These are phyloP conservation scores for Akabosia matsudoensis DNA, from an alignment of 1,140 invertebrate genomes.

Conservation along the genomic window DNA sequence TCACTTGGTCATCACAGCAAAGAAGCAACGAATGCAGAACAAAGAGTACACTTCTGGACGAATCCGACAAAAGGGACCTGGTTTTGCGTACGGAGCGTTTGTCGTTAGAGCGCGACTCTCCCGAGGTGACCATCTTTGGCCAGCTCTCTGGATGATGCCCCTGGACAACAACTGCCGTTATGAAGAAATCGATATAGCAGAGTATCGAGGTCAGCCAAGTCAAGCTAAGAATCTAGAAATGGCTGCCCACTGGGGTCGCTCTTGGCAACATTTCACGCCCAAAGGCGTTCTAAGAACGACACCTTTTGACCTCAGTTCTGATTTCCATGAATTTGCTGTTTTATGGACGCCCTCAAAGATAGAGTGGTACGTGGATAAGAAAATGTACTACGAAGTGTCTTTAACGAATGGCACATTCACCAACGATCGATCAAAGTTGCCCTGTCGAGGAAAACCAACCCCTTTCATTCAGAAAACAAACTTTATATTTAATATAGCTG, in stretches of 20 bases:
- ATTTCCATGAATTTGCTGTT: slow-evolving; percentile 43
- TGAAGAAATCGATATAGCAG: slow-evolving; percentile 44
- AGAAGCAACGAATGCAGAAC: slow-evolving; percentile 21
- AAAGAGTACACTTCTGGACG: slow-evolving; percentile 45
- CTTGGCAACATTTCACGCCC: slow-evolving; percentile 26
- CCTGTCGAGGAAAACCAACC: slow-evolving; percentile 10
- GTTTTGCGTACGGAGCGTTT: slow-evolving; percentile 34
- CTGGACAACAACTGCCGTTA: slow-evolving; percentile 29
- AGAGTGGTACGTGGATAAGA: slow-evolving; percentile 43
- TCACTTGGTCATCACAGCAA: slow-evolving; percentile 25
- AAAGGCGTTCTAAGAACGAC: slow-evolving; percentile 12
- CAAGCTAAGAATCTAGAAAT: slow-evolving; percentile 28
- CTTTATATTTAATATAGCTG: slow-evolving; percentile 36
- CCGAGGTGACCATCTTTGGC: slow-evolving; percentile 42
- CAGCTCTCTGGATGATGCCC: slow-evolving; percentile 27
- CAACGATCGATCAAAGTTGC: slow-evolving; percentile 19
- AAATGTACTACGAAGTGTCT: slow-evolving; percentile 27
- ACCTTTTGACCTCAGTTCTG: slow-evolving; percentile 28
- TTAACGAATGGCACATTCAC: slow-evolving; percentile 30
- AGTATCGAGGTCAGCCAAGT: slow-evolving; percentile 34
- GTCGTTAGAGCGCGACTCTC: slow-evolving; percentile 30
- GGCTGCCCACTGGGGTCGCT: slow-evolving; percentile 33
- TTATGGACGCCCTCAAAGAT: slow-evolving; percentile 37
- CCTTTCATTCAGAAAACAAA: slow-evolving; percentile 27
- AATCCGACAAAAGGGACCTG: slow-evolving; percentile 2